Evolutionary conservation across 2,888 invertebrate genomes (phyloP).

Genomic region (Dolichopus griseipennis): DNA sequence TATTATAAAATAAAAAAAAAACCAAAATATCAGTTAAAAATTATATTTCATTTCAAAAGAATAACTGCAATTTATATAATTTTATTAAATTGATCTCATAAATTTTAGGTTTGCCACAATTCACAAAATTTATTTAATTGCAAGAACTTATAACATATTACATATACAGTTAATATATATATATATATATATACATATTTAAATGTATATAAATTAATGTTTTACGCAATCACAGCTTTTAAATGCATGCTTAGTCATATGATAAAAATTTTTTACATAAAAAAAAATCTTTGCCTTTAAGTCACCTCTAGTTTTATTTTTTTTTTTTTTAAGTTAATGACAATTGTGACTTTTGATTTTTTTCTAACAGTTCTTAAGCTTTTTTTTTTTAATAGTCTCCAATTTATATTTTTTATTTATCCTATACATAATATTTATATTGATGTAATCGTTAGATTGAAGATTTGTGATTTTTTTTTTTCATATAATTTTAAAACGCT

Average conservation of each 20-base stretch:
- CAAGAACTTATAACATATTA: no score
- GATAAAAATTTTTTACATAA: not conserved
- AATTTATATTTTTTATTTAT: not conserved
- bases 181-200: not conserved
- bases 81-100: no score
- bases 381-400: not conserved
- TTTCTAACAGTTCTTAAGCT: not conserved
- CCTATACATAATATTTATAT: not conserved
- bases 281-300: not conserved
- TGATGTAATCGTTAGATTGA: not conserved
- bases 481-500: no score
- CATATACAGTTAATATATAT: not conserved
- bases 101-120: no score
- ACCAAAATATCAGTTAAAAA: no score
- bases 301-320: not conserved
- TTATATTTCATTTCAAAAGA: no score
- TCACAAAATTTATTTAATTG: no score
- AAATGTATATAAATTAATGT: not conserved
- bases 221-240: not conserved
- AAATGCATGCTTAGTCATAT: not conserved
- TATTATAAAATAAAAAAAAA: no score
- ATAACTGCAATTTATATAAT: no score
- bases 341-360: not conserved
- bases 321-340: conserved; percentile 2
- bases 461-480: not conserved